phyloP scores from a whole-genome alignment of 2,797 vertebrate species.

The Lithobates sylvaticus region DNA sequence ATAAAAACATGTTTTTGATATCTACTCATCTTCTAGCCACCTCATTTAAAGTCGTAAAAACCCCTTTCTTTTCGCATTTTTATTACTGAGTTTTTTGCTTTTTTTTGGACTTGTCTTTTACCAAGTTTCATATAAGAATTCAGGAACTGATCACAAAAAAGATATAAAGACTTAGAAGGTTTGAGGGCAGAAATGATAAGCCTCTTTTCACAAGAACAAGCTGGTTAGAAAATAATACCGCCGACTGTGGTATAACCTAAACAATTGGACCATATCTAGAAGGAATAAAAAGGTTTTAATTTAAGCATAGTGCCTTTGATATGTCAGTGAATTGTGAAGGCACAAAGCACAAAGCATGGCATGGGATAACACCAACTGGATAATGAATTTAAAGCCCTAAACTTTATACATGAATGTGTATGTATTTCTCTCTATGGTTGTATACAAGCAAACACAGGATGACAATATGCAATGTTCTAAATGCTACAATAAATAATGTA shows the following conservation, averaged over 20 bases:
- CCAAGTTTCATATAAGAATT: neutral
- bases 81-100: neutral
- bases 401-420: neutral
- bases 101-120: neutral
- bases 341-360: neutral
- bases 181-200: neutral
- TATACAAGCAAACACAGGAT: neutral
- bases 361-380: neutral
- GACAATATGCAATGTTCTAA: too few species aligned
- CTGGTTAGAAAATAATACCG: neutral
- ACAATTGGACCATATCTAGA: neutral
- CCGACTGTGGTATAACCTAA: neutral
- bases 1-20: too few species aligned
- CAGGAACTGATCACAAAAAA: neutral
- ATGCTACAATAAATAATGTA: too few species aligned
- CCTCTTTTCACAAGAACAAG: neutral
- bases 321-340: constrained; percentile 6
- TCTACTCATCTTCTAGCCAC: too few species aligned
- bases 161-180: neutral
- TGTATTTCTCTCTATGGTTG: neutral
- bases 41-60: too few species aligned
- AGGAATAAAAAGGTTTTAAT: neutral
- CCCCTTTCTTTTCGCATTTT: neutral
- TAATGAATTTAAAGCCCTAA: neutral
- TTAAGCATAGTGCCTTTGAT: neutral